Percentiles rank a stretch among this genome's conserved stretches.
These are phyloP conservation scores for Limosa lapponica DNA, from an alignment of 2,797 vertebrate species.

Conservation along the genomic window DNA sequence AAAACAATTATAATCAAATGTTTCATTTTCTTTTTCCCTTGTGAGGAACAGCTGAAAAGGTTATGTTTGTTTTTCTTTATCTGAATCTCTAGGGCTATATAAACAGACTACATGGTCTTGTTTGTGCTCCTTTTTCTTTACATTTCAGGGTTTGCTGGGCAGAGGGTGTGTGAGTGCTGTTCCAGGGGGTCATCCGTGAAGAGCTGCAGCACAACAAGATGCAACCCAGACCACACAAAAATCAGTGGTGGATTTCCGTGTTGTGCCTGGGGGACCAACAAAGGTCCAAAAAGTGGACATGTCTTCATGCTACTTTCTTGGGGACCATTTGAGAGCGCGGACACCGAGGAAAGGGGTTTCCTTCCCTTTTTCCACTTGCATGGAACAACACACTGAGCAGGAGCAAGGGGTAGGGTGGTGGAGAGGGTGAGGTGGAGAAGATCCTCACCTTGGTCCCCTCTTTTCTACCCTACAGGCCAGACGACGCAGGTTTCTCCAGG, in stretches of 20 bases:
- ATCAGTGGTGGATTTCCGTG: fast-evolving
- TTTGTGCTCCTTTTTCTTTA: conserved; percentile 71
- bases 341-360: too few species aligned
- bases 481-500: not conserved
- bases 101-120: conserved; percentile 76
- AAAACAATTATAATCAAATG: conserved; percentile 87
- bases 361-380: not conserved
- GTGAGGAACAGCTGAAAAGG: conserved; percentile 82
- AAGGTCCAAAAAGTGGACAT: not conserved
- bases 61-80: conserved; percentile 85
- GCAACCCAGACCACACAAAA: not conserved
- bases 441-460: fast-evolving
- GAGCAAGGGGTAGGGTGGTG: not conserved
- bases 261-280: fast-evolving
- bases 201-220: not conserved
- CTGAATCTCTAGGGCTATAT: conserved; percentile 76
- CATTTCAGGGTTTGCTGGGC: conserved; percentile 47
- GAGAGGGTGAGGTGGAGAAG: fast-evolving
- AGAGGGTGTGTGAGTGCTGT: not conserved
- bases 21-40: conserved; percentile 83
- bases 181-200: not conserved
- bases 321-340: fast-evolving
- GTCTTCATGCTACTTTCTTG: fast-evolving
- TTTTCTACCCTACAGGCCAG: not conserved
- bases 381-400: not conserved